Conservation (phyloP, 2,888 invertebrate species). For the Erebia aethiops region DNA sequence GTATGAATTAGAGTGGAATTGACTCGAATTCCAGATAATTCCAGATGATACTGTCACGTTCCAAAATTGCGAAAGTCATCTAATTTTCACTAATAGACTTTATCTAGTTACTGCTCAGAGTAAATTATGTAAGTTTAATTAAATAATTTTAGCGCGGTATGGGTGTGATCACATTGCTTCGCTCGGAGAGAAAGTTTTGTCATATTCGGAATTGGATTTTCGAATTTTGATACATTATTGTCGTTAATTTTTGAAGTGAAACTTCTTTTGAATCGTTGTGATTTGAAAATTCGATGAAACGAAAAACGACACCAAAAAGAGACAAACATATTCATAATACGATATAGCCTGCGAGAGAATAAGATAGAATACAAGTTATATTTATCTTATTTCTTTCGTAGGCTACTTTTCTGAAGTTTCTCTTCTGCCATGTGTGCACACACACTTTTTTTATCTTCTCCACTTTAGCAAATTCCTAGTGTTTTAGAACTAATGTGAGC, state of each 20-base stretch:
- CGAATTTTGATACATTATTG: slow-evolving; percentile 3
- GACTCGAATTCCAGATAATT: not conserved
- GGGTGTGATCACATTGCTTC: slow-evolving; percentile 2
- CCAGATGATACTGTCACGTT: slow-evolving; percentile 8
- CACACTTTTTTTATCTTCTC: not conserved
- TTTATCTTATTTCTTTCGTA: no score
- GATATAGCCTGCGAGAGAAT: no score
- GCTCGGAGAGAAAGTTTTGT: not conserved
- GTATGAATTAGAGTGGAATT: not conserved
- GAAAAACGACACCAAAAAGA: no score
- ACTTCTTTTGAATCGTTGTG: no score
- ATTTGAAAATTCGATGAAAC: no score
- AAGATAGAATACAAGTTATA: no score
- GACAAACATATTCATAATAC: no score
- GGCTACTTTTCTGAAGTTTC: no score
- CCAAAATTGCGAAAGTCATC: slow-evolving; percentile 1
- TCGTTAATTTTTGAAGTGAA: no score
- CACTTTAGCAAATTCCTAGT: not conserved
- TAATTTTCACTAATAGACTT: slow-evolving; percentile 22
- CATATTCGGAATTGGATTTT: slow-evolving; percentile 2
- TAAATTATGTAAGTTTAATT: slow-evolving; percentile 23
- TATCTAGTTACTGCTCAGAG: slow-evolving; percentile 15
- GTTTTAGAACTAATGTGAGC: no score
- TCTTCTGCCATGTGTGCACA: no score
- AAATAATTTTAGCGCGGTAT: not conserved